Base-by-base conservation (phyloP, 2,113 vertebrate species). In the Centrocercus urophasianus region DNA sequence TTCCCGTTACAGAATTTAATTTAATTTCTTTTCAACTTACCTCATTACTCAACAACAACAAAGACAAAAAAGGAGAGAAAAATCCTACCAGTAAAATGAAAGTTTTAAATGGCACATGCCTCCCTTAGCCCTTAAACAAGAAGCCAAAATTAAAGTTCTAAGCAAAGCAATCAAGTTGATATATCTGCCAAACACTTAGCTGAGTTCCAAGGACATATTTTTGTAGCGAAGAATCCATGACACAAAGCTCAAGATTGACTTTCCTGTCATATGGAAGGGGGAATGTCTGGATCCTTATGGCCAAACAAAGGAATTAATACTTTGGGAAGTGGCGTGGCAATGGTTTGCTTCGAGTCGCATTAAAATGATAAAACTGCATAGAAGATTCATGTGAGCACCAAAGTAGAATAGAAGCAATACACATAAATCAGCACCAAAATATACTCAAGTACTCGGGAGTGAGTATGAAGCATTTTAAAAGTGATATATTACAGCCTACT, bases 11-110 rank as follows among this genome's bases (percentile, higher is more conserved):
- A 0, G 57, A 83, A 57, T 95, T 76, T 84, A 83, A 57, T 95
- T 76, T 84, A 82, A 84, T 95, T 76, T 92, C 72, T 75, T 90
- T 88, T 89, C 81, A 85, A 88, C 43, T 34, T 57, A 76, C 47
- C 83, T 57, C 48, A 38, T 34, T 67, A 38, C 56, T 54, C 72
- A 80, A 84, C n/a, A 85, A 81, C 78, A 90, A 64, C 13, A 50
- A 63, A 15, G 42, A 42, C 28, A 65, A 56, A 28, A 10, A 56
- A 5, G 28, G 15, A 79, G 85, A 76, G 30, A 79, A 76, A 95
- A 90, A 45, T 66, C 34, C 21, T 60, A 56, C 48, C 61, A 60
- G 38, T 25, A 73, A 79, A 89, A 65, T 91, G 66, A 45, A 75
- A 74, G 69, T 36, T 90, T 88, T 86, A 94, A 69, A 89, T 52